Base-by-base conservation (phyloP, 23 tunicate species). In the Aplidium turbinatum region DNA sequence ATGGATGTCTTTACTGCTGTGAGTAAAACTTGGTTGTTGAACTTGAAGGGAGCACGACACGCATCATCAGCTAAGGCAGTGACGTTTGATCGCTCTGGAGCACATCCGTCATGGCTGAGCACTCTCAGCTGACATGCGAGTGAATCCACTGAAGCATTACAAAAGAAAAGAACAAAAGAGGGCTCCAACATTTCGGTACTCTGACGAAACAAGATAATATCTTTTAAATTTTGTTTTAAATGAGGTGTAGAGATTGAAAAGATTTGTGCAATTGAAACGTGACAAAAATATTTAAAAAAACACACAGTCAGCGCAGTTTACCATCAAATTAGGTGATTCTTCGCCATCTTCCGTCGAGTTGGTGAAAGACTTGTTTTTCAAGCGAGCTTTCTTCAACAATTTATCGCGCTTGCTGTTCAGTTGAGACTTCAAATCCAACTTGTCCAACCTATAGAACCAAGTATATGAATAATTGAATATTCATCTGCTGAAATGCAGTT, bases 81-180 rank as follows among this genome's bases (percentile, higher is more conserved):
- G 32, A 91, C 63, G 50, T 83, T 66, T 33, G 88, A 68, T 19
- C 58, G 77, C 31, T 82, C 97, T 1, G 97, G 97, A 16, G 76
- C 76, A 55, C 35, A 36, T 52, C 97, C 97, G 46, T 91, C 68
- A 3, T 67, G 45, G 31, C 94, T 83, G 5, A 91, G 57, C 0
- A 74, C 77, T 20, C 97, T 57, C 70, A 91, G 65, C 51, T 91
- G 97, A 20, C 70, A 51, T 4, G 82, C 87, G 48, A 88, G 47
- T 16, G 96, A 88, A 19, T 81, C 46, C n/a, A 84, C 82, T 16
- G 85, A 61, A n/a, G 80, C 80, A 19, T 63, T 68, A 38, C 77
- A 77, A 3, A 55, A 68, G 39, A 80, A 50, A 33, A 68, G 58
- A 21, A 80, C 61, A 6, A 80, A 20, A 0, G 79, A 34, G 77